Base-by-base conservation (phyloP, 2,888 invertebrate genomes). In the Tromatobia lineatoria region DNA sequence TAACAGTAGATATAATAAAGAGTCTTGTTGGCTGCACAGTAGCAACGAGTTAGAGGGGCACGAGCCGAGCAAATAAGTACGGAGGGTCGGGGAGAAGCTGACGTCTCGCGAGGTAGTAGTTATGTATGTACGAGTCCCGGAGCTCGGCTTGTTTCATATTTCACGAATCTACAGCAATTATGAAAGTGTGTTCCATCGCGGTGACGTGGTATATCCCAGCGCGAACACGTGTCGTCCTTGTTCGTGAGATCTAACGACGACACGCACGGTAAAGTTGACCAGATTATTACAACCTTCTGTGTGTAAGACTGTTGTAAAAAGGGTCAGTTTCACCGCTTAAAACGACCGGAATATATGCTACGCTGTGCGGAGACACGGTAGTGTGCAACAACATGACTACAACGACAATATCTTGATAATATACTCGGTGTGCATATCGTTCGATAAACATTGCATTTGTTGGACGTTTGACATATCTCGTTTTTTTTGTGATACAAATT, bases 211-310 rank as follows among this genome's bases (percentile, higher is more conserved):
- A 85, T 82, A 86, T 80, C 85, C 83, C 81, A 85, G 82, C 85
- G 87, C 87, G 88, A 92, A 91, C 91, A 91, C 89, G 90, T 91
- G 91, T 91, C 89, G 88, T 71, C 86, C 87, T 61, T 69, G 76
- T 82, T 59, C 81, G 61, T 70, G 61, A 57, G 20, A 75, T 64
- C 74, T 42, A 59, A 13, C 20, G 8, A 34, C 45, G 66, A 42
- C n/a, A 20, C 78, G 73, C 66, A 34, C 23, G 42, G 11, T 73
- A 64, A 73, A 79, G 25, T 23, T 47, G 66, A 73, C 66, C 66
- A 10, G 52, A 29, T 54, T 3, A 13, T 20, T 25, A 42, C 42
- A 38, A 69, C 38, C 18, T 57, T 13, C 13, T 29, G 38, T 6
- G 54, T 34, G 10, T 18, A 38, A 64, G 42, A 42, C 42, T 64